phyloP scores from a whole-genome alignment of 2,888 invertebrate species.

The Aspidapion aeneum region DNA sequence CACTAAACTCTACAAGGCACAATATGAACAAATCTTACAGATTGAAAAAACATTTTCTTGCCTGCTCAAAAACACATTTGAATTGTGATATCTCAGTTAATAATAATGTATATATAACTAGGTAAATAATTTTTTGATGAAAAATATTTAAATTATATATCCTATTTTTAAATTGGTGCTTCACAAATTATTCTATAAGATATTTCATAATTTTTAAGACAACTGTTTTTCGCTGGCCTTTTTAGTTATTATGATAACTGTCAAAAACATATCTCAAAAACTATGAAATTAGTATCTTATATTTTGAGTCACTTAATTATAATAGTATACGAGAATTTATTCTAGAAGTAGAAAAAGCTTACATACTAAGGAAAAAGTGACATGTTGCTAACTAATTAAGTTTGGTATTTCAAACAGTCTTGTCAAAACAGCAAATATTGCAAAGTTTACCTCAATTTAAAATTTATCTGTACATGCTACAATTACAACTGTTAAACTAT shows the following conservation, averaged over 20 bases:
- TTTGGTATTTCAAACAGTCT: too few species aligned
- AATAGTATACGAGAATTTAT: not conserved
- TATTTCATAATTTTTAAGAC: too few species aligned
- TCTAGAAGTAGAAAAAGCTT: not conserved
- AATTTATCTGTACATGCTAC: constrained; percentile 30
- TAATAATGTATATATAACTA: too few species aligned
- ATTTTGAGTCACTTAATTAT: not conserved
- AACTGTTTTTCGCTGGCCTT: too few species aligned
- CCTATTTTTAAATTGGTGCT: not conserved
- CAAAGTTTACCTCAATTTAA: not conserved
- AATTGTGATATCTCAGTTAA: not conserved
- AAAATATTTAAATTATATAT: not conserved
- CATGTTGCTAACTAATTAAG: too few species aligned
- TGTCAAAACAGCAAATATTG: too few species aligned
- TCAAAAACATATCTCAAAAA: too few species aligned
- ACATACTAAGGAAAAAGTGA: not conserved
- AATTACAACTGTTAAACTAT: constrained; percentile 49
- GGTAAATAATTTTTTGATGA: too few species aligned
- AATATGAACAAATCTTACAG: not conserved
- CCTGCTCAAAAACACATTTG: not conserved
- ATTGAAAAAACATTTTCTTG: not conserved
- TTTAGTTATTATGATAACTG: too few species aligned
- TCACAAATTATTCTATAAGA: not conserved
- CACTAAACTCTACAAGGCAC: not conserved
- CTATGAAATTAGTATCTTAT: too few species aligned